phyloP scores from a whole-genome alignment of 2,888 invertebrate genomes.

The Sarcophaga variegata region DNA sequence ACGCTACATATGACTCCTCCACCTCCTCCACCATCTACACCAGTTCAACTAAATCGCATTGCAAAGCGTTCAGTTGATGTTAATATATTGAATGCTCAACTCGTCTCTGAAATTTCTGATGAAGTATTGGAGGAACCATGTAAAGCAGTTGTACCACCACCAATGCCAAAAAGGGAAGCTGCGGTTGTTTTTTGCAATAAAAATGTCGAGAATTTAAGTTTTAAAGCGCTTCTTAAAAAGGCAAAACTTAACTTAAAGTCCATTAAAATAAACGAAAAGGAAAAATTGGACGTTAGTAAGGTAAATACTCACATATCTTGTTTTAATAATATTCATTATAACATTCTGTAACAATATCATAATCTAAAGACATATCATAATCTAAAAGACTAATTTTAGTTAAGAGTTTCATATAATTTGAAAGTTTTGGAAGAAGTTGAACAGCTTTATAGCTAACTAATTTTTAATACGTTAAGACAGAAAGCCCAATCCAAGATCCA shows the following conservation, averaged over 20 bases:
- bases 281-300: slow-evolving; percentile 9
- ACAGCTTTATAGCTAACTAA: too few relatives aligned
- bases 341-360: too few relatives aligned
- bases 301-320: too few relatives aligned
- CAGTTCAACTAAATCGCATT: slow-evolving; percentile 70
- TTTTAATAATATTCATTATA: too few relatives aligned
- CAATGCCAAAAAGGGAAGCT: slow-evolving; percentile 64
- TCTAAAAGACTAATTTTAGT: too few relatives aligned
- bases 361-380: too few relatives aligned
- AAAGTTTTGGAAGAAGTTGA: too few relatives aligned
- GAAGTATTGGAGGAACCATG: slow-evolving; percentile 72
- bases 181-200: neutral
- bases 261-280: neutral
- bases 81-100: slow-evolving; percentile 17
- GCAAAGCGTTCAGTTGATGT: slow-evolving; percentile 29
- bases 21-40: slow-evolving; percentile 77
- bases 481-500: too few relatives aligned
- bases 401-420: too few relatives aligned
- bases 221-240: neutral
- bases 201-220: neutral
- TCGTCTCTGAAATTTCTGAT: slow-evolving; percentile 20
- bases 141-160: slow-evolving; percentile 74
- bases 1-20: slow-evolving; percentile 71
- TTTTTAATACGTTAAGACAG: too few relatives aligned
- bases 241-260: slow-evolving; percentile 23